Evolutionary conservation across 2,113 vertebrate species (phyloP).

Genomic region (Pelecanus crispus): DNA sequence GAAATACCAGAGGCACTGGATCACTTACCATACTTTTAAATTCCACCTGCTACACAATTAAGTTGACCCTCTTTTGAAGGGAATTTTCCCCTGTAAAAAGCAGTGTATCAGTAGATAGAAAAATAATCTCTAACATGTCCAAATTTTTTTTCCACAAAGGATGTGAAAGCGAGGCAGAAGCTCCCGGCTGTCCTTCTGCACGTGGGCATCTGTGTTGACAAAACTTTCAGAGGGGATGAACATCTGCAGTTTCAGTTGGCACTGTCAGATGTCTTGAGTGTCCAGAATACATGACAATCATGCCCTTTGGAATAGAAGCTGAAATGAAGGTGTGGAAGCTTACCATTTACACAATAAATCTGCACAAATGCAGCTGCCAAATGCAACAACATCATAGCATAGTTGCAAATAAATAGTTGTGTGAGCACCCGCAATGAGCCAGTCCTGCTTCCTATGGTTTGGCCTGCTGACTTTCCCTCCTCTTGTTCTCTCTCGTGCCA

Average conservation of each 20-base stretch:
- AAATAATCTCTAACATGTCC: neutral
- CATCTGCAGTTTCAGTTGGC: neutral
- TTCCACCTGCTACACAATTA: neutral
- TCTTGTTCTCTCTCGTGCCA: neutral
- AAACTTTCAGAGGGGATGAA: neutral
- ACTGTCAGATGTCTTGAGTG: neutral
- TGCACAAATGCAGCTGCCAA: neutral
- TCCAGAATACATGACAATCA: neutral
- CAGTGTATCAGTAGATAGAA: neutral
- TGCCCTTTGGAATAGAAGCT: neutral
- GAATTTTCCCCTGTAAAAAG: neutral
- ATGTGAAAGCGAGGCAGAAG: neutral
- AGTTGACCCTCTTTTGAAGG: neutral
- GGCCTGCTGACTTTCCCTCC: rapidly evolving
- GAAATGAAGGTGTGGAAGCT: neutral
- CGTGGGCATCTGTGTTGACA: neutral
- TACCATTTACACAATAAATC: neutral
- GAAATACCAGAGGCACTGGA: neutral
- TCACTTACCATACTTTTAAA: neutral
- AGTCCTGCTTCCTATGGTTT: neutral
- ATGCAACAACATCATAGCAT: neutral
- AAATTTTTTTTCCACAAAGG: rapidly evolving
- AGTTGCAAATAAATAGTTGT: neutral
- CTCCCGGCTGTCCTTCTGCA: neutral
- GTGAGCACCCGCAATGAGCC: neutral